These are phyloP conservation scores for Papilio aristodemus DNA, from an alignment of 1,140 invertebrate species.

Conservation along the genomic window DNA sequence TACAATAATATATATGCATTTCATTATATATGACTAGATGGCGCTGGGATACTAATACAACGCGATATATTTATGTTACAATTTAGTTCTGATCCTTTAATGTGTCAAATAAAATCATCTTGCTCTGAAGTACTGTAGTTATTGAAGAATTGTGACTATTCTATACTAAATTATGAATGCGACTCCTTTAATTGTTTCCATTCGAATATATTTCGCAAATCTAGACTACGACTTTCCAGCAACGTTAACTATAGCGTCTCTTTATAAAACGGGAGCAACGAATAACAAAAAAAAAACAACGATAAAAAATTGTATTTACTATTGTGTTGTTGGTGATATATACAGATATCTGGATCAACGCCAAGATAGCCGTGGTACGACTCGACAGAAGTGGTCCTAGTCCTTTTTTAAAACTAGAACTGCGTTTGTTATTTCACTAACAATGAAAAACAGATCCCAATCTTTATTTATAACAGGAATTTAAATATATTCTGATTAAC, in stretches of 20 bases:
- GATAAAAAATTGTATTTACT: not conserved
- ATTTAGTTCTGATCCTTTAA: no score
- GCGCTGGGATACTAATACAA: no score
- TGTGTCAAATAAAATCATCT: no score
- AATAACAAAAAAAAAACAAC: not conserved
- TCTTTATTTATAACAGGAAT: not conserved
- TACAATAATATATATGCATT: no score
- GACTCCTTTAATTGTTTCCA: not conserved
- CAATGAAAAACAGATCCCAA: conserved; percentile 2
- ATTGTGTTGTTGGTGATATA: conserved; percentile 9
- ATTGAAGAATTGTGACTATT: no score
- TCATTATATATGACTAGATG: no score
- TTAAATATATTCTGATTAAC: no score
- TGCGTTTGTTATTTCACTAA: not conserved
- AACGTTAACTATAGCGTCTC: not conserved
- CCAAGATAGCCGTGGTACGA: not conserved
- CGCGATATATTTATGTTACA: no score
- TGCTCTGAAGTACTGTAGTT: no score
- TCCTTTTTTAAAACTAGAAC: not conserved
- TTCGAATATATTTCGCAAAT: not conserved
- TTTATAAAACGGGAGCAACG: not conserved
- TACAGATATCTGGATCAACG: conserved; percentile 14
- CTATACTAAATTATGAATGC: no score
- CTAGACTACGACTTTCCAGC: not conserved
- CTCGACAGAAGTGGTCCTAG: not conserved